These are phyloP conservation scores for Lepidurus couesii DNA, from an alignment of 1,140 invertebrate species.

Conservation along the genomic window DNA sequence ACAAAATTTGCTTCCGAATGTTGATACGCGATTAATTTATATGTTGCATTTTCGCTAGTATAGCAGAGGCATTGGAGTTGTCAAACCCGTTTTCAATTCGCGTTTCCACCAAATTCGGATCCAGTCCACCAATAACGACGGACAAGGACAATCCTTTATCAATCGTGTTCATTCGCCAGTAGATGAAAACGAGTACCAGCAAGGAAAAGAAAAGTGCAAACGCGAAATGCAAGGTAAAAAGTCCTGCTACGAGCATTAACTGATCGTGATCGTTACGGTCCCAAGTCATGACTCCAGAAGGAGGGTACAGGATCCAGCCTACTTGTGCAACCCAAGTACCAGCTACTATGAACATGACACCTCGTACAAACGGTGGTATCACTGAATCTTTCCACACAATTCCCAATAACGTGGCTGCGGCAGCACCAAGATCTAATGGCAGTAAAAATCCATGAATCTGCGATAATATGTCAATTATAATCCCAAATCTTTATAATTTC, in stretches of 20 bases:
- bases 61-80: background rate
- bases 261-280: background rate
- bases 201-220: background rate
- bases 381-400: background rate
- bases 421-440: background rate
- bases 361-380: background rate
- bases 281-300: constrained; percentile 12
- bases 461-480: background rate
- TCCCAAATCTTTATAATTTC: too few species aligned
- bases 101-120: background rate
- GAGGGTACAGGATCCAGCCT: background rate
- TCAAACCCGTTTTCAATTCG: background rate
- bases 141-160: background rate
- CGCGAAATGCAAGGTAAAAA: background rate
- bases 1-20: too few species aligned
- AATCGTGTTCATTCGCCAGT: background rate
- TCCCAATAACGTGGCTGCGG: background rate
- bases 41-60: background rate
- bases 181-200: background rate
- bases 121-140: background rate
- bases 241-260: constrained; percentile 1
- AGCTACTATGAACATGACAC: background rate
- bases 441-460: background rate
- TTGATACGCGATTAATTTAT: background rate
- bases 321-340: background rate